These are phyloP conservation scores for Malacosoma neustria DNA, from an alignment of 2,888 invertebrate genomes.

Conservation along the genomic window DNA sequence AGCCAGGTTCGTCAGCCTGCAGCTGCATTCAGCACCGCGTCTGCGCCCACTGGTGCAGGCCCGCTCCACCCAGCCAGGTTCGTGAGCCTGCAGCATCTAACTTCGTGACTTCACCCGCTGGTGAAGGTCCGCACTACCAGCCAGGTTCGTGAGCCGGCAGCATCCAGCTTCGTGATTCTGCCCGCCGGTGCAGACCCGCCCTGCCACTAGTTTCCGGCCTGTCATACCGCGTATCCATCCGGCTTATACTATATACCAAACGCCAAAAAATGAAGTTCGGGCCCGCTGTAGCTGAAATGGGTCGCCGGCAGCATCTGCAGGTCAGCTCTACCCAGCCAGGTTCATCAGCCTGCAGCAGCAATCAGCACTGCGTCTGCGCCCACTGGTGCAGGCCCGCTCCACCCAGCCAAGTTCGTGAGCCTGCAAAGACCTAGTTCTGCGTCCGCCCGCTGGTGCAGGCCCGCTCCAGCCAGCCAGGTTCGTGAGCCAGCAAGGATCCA, in stretches of 20 bases:
- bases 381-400: not conserved
- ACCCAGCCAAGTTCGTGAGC: not conserved
- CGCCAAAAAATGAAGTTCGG: no score
- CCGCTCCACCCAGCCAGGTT: not conserved
- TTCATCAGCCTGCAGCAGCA: not conserved
- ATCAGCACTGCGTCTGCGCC: no score
- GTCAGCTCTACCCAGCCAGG: not conserved
- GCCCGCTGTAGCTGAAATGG: no score
- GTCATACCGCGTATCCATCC: no score
- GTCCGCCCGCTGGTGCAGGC: not conserved
- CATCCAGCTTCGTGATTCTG: no score
- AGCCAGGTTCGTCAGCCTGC: not conserved
- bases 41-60: not conserved
- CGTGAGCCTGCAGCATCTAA: not conserved
- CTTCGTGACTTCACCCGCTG: no score
- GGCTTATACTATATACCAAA: no score
- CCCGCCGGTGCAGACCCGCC: no score
- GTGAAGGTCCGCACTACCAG: no score
- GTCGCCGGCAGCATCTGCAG: not conserved
- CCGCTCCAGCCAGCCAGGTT: not conserved
- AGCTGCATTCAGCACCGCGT: not conserved
- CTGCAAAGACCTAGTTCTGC: no score
- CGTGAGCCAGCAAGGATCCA: not conserved
- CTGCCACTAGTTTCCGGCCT: no score
- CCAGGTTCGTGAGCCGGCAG: no score